phyloP scores from a whole-genome alignment of 2,888 invertebrate species.

The Laothoe populi region DNA sequence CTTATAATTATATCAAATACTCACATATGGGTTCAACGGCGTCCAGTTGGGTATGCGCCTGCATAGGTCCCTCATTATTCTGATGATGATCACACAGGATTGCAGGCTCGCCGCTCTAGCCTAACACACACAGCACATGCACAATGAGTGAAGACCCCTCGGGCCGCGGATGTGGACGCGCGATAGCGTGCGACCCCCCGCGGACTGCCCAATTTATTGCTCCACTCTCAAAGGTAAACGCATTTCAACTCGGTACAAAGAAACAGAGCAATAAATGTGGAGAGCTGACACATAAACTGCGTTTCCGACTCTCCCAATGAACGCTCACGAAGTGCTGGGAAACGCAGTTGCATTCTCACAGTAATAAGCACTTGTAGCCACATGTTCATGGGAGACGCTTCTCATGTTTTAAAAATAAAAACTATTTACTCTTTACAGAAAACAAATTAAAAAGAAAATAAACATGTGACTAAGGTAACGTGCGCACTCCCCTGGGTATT shows the following conservation, averaged over 20 bases:
- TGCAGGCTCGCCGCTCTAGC: conserved; percentile 98
- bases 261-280: conserved; percentile 60
- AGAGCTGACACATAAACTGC: conserved; percentile 59
- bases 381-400: conserved; percentile 75
- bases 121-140: conserved; percentile 72
- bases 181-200: conserved; percentile 26
- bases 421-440: conserved; percentile 43
- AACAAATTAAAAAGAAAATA: conserved; percentile 59
- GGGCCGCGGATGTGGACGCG: conserved; percentile 31
- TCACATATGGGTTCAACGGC: conserved; percentile 96
- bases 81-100: conserved; percentile 98
- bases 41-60: conserved; percentile 97
- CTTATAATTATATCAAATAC: conserved; percentile 51
- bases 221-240: conserved; percentile 43
- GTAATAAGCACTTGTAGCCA: conserved; percentile 75
- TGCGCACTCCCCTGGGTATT: conserved; percentile 67
- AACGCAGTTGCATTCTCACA: conserved; percentile 77
- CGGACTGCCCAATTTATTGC: conserved; percentile 50
- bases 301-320: conserved; percentile 64
- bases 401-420: conserved; percentile 47
- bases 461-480: conserved; percentile 83
- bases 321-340: conserved; percentile 70
- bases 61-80: conserved; percentile 97
- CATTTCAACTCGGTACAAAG: conserved; percentile 34
- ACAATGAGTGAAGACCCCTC: conserved; percentile 11